Evolutionary conservation across 2,113 vertebrate species (phyloP).

Genomic region (Micronycteris hirsuta): DNA sequence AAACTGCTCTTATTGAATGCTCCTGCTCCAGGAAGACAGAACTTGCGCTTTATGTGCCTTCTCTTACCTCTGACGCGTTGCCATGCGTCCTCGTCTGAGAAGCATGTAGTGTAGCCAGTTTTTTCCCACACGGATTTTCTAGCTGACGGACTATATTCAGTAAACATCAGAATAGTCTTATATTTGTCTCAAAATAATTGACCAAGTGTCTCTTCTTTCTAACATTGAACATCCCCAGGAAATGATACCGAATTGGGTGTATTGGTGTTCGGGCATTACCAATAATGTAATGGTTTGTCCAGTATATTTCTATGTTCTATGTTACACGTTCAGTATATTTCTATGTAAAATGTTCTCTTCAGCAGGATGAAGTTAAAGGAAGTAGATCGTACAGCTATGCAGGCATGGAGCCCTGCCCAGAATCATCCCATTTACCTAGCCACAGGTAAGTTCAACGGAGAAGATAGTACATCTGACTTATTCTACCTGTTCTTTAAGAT

Average conservation of each 20-base stretch:
- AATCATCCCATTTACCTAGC: constrained; percentile 96
- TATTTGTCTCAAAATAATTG: constrained; percentile 10
- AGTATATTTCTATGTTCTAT: background rate
- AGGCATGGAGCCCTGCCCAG: too few relatives aligned
- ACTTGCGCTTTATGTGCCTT: background rate
- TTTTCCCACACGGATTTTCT: constrained; percentile 3
- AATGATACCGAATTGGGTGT: background rate
- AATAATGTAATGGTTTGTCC: background rate
- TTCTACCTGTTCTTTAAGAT: background rate
- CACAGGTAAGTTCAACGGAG: constrained; percentile 84
- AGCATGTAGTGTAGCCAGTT: background rate
- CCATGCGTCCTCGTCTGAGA: background rate
- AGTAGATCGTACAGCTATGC: too few relatives aligned
- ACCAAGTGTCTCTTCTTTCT: constrained; percentile 1
- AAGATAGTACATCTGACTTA: background rate
- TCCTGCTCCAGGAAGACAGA: background rate
- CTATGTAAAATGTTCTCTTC: too few relatives aligned
- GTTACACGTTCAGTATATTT: background rate
- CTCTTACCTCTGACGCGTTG: background rate
- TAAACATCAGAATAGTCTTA: background rate
- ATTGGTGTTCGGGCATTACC: background rate
- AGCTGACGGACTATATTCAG: background rate
- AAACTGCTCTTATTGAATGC: background rate
- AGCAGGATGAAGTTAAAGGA: too few relatives aligned
- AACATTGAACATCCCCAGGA: background rate